Conservation (phyloP, 2,797 vertebrate genomes). For the Leucoraja ocellata region DNA sequence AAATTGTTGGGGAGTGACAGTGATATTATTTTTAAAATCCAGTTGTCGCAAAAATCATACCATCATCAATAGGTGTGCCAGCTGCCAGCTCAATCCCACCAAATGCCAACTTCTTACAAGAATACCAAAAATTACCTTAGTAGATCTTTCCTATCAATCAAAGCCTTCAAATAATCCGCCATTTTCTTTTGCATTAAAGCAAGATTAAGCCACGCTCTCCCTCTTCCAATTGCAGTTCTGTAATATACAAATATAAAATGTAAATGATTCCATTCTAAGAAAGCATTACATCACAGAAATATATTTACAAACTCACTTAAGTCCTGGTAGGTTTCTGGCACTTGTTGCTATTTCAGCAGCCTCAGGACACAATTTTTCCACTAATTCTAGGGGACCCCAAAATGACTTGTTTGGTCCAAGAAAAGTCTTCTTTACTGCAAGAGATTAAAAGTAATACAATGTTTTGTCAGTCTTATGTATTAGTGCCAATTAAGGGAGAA, state of each 20-base stretch:
- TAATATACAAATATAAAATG: conserved; percentile 40
- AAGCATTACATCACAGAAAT: background rate
- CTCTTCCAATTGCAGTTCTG: conserved; percentile 85
- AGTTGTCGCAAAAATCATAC: background rate
- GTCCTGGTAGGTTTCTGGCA: conserved; percentile 86
- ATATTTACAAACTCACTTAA: conserved; percentile 70
- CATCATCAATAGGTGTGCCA: background rate
- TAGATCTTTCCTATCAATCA: conserved; percentile 81
- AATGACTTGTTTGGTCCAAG: conserved; percentile 92
- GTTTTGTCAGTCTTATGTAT: background rate
- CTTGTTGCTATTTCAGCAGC: conserved; percentile 85
- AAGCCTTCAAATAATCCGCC: conserved; percentile 86
- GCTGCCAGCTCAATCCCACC: background rate
- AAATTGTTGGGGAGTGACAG: background rate
- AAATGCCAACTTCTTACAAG: background rate
- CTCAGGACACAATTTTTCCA: conserved; percentile 91
- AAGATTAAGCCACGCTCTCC: conserved; percentile 89
- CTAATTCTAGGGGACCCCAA: conserved; percentile 89
- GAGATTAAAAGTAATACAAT: conserved; percentile 35
- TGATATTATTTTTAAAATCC: background rate
- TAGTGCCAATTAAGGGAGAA: background rate
- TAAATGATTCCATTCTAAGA: background rate
- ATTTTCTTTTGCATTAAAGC: conserved; percentile 97
- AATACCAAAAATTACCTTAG: conserved; percentile 63
- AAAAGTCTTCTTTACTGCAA: conserved; percentile 84